A percentile compares a stretch with the other conserved stretches of the same genome.
Conservation (phyloP, 2,888 invertebrate species). For the Lymantria monacha region DNA sequence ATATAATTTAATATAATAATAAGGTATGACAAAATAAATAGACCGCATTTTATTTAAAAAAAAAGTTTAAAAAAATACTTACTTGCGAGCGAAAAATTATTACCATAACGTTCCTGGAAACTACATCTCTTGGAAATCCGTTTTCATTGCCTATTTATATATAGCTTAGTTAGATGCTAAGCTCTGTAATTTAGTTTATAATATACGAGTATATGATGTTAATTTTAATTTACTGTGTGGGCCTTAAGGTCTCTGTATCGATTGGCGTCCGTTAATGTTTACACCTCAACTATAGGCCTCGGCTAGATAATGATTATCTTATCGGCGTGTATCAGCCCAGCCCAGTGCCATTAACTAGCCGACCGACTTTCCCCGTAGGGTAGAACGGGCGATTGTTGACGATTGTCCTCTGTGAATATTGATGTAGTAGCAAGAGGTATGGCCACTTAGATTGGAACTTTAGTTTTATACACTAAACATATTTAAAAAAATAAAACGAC, state of each 20-base stretch:
- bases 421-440: constrained; percentile 30
- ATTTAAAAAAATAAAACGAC: background rate
- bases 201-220: no score
- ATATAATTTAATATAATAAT: no score
- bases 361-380: constrained; percentile 73
- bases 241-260: constrained; percentile 13
- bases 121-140: no score
- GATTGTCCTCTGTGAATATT: constrained; percentile 47
- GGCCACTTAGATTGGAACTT: constrained; percentile 5
- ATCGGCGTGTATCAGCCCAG: constrained; percentile 59
- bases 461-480: background rate
- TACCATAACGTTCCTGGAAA: no score
- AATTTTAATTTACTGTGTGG: background rate
- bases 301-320: constrained; percentile 56
- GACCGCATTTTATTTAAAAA: no score
- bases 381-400: constrained; percentile 49
- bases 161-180: no score
- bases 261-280: constrained; percentile 31
- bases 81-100: no score
- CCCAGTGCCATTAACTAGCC: constrained; percentile 59
- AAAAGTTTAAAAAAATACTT: no score
- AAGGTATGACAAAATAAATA: no score
- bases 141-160: no score
- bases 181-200: no score
- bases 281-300: constrained; percentile 25